Base-by-base conservation (phyloP, 2,888 invertebrate species). In the Archaeoteleia sp. region DNA sequence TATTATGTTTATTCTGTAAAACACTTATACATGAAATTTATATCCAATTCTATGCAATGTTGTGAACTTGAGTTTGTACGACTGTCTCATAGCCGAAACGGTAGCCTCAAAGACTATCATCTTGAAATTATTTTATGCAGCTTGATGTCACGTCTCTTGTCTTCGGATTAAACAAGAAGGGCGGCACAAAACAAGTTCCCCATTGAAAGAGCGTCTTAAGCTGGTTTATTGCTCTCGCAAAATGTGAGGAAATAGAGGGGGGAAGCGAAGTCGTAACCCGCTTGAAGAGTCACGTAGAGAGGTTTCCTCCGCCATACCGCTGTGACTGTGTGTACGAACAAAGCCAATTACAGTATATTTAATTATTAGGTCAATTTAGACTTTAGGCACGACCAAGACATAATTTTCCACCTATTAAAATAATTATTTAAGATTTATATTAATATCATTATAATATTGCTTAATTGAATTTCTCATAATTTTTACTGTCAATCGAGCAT, bases 201-300 rank as follows among this genome's bases (percentile, higher is more conserved):
- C 42, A 53, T 53, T 14, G 34, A 53, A 17, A 29, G 39, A 39
- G 30, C 13, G 34, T 14, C 14, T 53, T 17, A 42, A 53, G 40
- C 23, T 42, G 13, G 53, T 53, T 53, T 53, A 40, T 34, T 14
- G 34, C 32, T 17, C n/a, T 29, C 30, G 40, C 14, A 32, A 42
- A 53, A 14, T 42, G 23, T 10, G n/a, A n/a, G 2, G 6, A 49
- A 49, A 25, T n/a, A 5, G 20, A 20, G 32, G 8, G 14, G 20
- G 10, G 6, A n/a, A 51, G 20, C 29, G 14, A 14, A 30, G 39
- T 53, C 34, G 53, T 42, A 42, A 42, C 35, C 15, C n/a, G 14
- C 35, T 12, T 27, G 42, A 40, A 23, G 39, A 39, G 34, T 53
- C 13, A 23, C 20, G 13, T 30, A 1, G 12, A 32, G 29, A 3